These are phyloP conservation scores for Drosophila kurseongensis DNA, from an alignment of 1,140 invertebrate genomes.

Conservation along the genomic window DNA sequence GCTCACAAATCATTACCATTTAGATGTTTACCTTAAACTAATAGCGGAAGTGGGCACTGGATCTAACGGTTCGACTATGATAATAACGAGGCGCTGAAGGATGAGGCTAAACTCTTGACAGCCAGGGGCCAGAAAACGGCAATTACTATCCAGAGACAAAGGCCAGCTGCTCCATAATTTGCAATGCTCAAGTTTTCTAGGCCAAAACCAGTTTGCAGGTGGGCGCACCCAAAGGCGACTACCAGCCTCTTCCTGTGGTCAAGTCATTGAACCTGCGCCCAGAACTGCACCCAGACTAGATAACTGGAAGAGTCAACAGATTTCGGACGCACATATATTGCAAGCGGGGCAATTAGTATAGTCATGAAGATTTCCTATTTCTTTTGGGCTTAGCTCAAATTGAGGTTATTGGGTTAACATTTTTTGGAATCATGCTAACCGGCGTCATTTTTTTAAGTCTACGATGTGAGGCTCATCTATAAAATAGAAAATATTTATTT, in stretches of 20 bases:
- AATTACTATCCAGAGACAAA: slow-evolving; percentile 51
- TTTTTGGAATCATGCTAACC: slow-evolving; percentile 18
- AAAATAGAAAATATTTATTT: neutral
- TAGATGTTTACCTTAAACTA: slow-evolving; percentile 13
- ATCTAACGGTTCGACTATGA: slow-evolving; percentile 31
- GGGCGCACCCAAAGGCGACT: slow-evolving; percentile 5
- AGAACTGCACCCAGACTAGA: slow-evolving; percentile 17
- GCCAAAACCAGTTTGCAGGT: slow-evolving; percentile 62
- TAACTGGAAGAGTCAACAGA: slow-evolving; percentile 58
- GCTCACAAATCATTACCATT: neutral
- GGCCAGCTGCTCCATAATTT: slow-evolving; percentile 50
- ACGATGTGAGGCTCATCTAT: neutral
- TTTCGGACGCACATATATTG: slow-evolving; percentile 10
- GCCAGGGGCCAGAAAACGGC: slow-evolving; percentile 39
- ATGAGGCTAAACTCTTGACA: slow-evolving; percentile 53
- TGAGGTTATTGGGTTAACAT: slow-evolving; percentile 61
- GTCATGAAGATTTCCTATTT: slow-evolving; percentile 57
- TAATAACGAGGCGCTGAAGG: slow-evolving; percentile 61
- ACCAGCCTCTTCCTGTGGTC: slow-evolving; percentile 59
- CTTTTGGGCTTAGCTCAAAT: slow-evolving; percentile 18
- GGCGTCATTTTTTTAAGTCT: neutral
- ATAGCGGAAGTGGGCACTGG: slow-evolving; percentile 28
- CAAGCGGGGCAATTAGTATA: slow-evolving; percentile 57
- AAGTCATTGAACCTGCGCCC: slow-evolving; percentile 69
- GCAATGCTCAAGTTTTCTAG: slow-evolving; percentile 33